Evolutionary conservation across 2,113 vertebrate species (phyloP).

Genomic region (Tachysurus vachellii): DNA sequence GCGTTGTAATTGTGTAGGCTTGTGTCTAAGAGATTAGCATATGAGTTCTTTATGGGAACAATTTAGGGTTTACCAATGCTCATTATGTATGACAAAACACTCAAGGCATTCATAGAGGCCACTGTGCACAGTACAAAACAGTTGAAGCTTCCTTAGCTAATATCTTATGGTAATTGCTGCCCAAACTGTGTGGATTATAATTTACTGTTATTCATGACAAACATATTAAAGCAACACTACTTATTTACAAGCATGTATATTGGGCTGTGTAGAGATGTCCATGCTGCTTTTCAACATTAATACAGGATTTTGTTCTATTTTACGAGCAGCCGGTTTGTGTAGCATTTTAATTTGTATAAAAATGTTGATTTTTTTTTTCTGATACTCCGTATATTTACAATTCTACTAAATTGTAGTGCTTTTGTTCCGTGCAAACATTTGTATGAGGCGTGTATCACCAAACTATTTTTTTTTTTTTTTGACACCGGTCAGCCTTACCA

Average conservation of each 20-base stretch:
- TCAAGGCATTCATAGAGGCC: background rate
- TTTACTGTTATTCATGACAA: background rate
- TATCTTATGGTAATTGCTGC: background rate
- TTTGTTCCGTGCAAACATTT: background rate
- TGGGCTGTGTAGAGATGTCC: background rate
- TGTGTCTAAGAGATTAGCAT: background rate
- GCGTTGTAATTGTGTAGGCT: background rate
- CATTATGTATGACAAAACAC: constrained; percentile 13
- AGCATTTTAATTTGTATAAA: background rate
- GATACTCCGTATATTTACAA: background rate
- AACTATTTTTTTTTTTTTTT: background rate
- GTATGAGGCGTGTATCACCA: background rate
- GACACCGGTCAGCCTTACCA: background rate
- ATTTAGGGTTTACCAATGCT: background rate
- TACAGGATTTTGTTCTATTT: background rate
- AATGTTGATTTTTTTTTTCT: background rate
- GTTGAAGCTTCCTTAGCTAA: background rate
- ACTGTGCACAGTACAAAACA: background rate
- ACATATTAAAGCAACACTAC: no score
- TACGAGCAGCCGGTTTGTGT: background rate
- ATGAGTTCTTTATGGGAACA: background rate
- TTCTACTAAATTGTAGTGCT: background rate
- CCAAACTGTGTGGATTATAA: background rate
- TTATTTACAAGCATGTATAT: background rate
- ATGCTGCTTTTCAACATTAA: background rate